Conservation (phyloP, 1,140 invertebrate species). For the Sitobion miscanthi region DNA sequence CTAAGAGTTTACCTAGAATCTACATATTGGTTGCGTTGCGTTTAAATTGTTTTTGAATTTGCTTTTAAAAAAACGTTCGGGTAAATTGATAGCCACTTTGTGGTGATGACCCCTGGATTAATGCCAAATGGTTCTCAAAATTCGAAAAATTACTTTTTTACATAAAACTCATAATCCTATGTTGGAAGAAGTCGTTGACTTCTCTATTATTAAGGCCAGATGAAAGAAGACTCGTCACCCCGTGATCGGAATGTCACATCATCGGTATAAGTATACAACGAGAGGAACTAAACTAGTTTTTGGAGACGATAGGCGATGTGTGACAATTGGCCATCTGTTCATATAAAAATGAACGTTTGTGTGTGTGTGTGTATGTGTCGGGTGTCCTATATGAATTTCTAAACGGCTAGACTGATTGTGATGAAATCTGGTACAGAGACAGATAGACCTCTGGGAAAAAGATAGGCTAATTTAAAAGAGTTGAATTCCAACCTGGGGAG, state of each 20-base stretch:
- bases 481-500: too few species aligned
- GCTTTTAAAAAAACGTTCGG: not conserved
- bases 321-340: not conserved
- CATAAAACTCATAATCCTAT: not conserved
- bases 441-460: too few species aligned
- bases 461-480: too few species aligned
- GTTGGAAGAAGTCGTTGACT: slow-evolving; percentile 18
- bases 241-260: slow-evolving; percentile 11
- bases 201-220: not conserved
- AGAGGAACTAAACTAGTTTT: slow-evolving; percentile 12
- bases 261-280: not conserved
- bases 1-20: not conserved
- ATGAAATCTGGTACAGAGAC: too few species aligned
- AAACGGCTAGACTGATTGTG: too few species aligned
- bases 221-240: not conserved
- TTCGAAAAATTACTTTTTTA: not conserved
- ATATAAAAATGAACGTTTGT: too few species aligned
- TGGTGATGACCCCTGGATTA: not conserved
- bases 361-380: too few species aligned
- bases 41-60: not conserved
- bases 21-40: not conserved
- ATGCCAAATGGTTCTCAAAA: not conserved
- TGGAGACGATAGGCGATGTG: not conserved
- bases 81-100: not conserved
- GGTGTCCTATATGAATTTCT: too few species aligned